These are phyloP conservation scores for Sinodicranocentrus sp. DNA, from an alignment of 2,888 invertebrate genomes.

Conservation along the genomic window DNA sequence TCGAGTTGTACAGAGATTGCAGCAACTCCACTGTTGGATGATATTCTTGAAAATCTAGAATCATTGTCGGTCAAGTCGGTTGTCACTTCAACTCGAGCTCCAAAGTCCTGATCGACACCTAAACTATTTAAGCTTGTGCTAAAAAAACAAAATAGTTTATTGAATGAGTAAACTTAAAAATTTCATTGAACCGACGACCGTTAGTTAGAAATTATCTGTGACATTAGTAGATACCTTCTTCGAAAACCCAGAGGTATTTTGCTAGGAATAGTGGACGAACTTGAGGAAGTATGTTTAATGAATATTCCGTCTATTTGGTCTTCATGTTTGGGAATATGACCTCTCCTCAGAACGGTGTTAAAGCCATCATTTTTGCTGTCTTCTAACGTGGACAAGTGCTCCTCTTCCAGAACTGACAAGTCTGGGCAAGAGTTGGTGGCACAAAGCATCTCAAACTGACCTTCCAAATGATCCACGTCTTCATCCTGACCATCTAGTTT, in stretches of 20 bases:
- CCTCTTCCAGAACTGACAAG: constrained; percentile 72
- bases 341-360: constrained; percentile 53
- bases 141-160: constrained; percentile 21
- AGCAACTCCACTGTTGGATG: constrained; percentile 44
- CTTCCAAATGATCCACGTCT: constrained; percentile 72
- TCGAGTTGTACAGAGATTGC: constrained; percentile 68
- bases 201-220: constrained; percentile 12
- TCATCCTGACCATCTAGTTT: constrained; percentile 76
- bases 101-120: constrained; percentile 72
- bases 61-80: constrained; percentile 32
- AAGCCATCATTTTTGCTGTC: constrained; percentile 42
- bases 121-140: constrained; percentile 76
- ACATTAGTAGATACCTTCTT: constrained; percentile 68
- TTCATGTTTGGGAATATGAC: constrained; percentile 29
- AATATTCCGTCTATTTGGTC: constrained; percentile 73
- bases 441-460: constrained; percentile 74
- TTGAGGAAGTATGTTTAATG: constrained; percentile 49
- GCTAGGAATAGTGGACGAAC: constrained; percentile 54
- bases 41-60: constrained; percentile 9
- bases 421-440: constrained; percentile 76
- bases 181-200: neutral
- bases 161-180: too few relatives aligned
- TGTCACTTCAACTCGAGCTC: constrained; percentile 36
- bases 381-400: constrained; percentile 42
- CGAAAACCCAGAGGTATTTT: constrained; percentile 75